These are phyloP conservation scores for Prionailurus viverrinus DNA, from an alignment of 2,113 vertebrate species.

Conservation along the genomic window DNA sequence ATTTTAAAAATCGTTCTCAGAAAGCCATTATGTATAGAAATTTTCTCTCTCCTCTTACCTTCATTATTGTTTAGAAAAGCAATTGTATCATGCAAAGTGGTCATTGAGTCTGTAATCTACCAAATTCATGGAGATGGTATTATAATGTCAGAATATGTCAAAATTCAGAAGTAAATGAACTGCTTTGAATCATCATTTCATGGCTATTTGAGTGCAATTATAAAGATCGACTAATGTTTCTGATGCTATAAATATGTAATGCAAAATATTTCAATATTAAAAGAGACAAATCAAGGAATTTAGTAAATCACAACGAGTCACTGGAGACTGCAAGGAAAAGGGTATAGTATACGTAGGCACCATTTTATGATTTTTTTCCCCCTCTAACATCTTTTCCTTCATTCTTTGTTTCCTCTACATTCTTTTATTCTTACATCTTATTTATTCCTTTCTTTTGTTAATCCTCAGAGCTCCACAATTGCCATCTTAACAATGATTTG, in stretches of 20 bases:
- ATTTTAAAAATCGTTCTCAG: conserved; percentile 3
- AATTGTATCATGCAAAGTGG: conserved; percentile 9
- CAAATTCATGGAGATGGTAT: background rate
- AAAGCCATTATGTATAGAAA: conserved; percentile 25
- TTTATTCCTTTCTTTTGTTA: background rate
- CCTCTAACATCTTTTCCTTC: background rate
- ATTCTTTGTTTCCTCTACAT: background rate
- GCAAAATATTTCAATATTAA: conserved; percentile 32
- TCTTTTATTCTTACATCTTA: background rate
- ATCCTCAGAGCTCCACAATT: background rate
- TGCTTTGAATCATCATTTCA: conserved; percentile 38
- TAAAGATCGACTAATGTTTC: conserved; percentile 50
- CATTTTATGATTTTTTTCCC: background rate
- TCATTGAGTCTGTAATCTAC: background rate
- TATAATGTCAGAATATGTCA: conserved; percentile 50
- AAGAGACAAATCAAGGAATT: background rate
- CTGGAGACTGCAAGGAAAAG: background rate
- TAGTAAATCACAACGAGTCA: background rate
- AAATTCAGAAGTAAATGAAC: conserved; percentile 72
- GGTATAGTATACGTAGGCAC: background rate
- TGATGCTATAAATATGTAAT: conserved; percentile 48
- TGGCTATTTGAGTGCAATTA: background rate
- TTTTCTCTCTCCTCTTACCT: conserved; percentile 39
- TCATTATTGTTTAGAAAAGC: conserved; percentile 54
- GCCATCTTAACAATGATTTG: background rate